A percentile compares a stretch with the other conserved stretches of the same genome.
Evolutionary conservation across 1,140 invertebrate species (phyloP).

Genomic region (Melitaea cinxia): DNA sequence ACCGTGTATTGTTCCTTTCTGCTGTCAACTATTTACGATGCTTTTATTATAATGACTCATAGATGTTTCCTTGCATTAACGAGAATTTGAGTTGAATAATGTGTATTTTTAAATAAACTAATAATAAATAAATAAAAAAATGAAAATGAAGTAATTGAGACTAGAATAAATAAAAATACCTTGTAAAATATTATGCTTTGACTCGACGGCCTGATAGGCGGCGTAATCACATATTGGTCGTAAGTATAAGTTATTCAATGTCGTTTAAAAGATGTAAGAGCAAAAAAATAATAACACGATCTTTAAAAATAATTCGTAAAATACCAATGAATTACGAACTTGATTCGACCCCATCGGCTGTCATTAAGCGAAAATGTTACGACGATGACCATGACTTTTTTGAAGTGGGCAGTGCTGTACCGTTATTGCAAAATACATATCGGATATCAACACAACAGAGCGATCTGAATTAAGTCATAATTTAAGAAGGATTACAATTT

Average conservation of each 20-base stretch:
- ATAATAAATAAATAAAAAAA: neutral
- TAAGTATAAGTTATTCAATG: neutral
- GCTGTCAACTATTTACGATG: conserved; percentile 66
- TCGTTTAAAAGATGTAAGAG: conserved; percentile 11
- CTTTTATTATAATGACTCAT: conserved; percentile 65
- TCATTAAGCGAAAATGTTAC: conserved; percentile 54
- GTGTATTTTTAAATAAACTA: conserved; percentile 8
- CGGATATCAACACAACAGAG: conserved; percentile 61
- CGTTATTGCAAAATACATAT: conserved; percentile 62
- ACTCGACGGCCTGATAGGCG: neutral
- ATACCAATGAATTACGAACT: conserved; percentile 44
- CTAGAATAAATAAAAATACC: conserved; percentile 9
- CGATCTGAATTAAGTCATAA: conserved; percentile 75
- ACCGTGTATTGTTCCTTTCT: conserved; percentile 58
- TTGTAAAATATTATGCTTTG: conserved; percentile 9
- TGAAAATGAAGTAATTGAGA: conserved; percentile 2
- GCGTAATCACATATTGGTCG: neutral
- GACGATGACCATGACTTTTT: conserved; percentile 51
- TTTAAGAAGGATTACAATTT: conserved; percentile 68
- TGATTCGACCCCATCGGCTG: conserved; percentile 49
- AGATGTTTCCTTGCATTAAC: conserved; percentile 49
- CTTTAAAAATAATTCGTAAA: conserved; percentile 40
- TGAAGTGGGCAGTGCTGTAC: conserved; percentile 54
- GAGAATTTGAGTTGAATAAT: conserved; percentile 49
- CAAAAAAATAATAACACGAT: conserved; percentile 24